phyloP scores from a whole-genome alignment of 2,797 vertebrate genomes.

The Crypturellus tataupa region DNA sequence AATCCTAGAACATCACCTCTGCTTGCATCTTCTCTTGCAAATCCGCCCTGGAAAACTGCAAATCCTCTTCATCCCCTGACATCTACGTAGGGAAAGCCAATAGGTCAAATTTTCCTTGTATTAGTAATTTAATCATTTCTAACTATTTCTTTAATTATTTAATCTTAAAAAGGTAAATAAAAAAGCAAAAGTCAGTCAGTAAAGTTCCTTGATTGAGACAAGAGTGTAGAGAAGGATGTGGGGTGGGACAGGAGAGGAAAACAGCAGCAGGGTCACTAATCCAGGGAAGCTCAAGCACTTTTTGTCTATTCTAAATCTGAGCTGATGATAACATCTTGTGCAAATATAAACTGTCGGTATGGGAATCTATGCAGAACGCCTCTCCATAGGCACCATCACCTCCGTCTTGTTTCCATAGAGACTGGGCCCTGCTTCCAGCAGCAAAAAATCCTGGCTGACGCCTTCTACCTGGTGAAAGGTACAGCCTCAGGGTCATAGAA shows the following conservation, averaged over 20 bases:
- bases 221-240: not conserved
- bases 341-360: not conserved
- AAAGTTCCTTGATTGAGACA: not conserved
- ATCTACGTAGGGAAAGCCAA: not conserved
- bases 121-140: not conserved
- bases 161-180: too few relatives aligned
- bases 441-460: conserved; percentile 63
- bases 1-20: not conserved
- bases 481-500: conserved; percentile 42
- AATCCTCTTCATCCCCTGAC: not conserved
- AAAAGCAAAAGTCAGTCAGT: not conserved
- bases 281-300: not conserved
- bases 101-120: not conserved
- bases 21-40: not conserved
- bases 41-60: not conserved
- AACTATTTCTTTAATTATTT: too few relatives aligned
- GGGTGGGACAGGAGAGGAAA: not conserved
- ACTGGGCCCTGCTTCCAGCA: conserved; percentile 41
- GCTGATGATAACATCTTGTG: not conserved
- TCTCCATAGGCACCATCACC: conserved; percentile 30
- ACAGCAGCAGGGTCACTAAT: not conserved
- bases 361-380: conserved; percentile 50
- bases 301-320: not conserved
- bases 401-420: conserved; percentile 74
- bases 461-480: conserved; percentile 27